These are phyloP conservation scores for Trachops cirrhosus DNA, from an alignment of 2,797 vertebrate genomes.

Conservation along the genomic window DNA sequence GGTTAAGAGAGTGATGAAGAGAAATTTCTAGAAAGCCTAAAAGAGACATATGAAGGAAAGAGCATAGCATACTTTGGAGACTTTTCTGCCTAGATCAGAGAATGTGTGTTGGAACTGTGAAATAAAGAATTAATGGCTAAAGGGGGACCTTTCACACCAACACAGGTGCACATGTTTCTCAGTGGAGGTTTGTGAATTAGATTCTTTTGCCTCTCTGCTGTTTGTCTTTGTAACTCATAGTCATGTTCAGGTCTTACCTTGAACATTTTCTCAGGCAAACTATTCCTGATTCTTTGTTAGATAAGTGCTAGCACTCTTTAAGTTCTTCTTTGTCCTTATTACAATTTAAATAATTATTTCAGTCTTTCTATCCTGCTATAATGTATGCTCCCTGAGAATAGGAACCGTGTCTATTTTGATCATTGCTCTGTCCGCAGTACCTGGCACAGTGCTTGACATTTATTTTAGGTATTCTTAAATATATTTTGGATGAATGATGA, in stretches of 20 bases:
- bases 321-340: background rate
- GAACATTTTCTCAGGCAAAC: background rate
- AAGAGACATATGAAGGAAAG: background rate
- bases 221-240: background rate
- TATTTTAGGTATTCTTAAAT: background rate
- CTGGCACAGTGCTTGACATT: background rate
- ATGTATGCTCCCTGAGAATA: background rate
- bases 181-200: background rate
- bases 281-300: background rate
- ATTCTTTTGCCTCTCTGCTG: background rate
- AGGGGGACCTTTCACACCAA: background rate
- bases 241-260: background rate
- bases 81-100: background rate
- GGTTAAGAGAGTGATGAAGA: background rate
- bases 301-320: background rate
- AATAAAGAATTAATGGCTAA: background rate
- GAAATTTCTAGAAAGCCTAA: background rate
- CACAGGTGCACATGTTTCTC: background rate
- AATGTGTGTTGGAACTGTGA: background rate
- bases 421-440: background rate
- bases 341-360: background rate
- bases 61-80: background rate
- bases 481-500: constrained; percentile 16
- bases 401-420: background rate
- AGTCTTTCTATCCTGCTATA: background rate